These are phyloP conservation scores for Macquaria ambigua DNA, from an alignment of 2,113 vertebrate species.

Conservation along the genomic window DNA sequence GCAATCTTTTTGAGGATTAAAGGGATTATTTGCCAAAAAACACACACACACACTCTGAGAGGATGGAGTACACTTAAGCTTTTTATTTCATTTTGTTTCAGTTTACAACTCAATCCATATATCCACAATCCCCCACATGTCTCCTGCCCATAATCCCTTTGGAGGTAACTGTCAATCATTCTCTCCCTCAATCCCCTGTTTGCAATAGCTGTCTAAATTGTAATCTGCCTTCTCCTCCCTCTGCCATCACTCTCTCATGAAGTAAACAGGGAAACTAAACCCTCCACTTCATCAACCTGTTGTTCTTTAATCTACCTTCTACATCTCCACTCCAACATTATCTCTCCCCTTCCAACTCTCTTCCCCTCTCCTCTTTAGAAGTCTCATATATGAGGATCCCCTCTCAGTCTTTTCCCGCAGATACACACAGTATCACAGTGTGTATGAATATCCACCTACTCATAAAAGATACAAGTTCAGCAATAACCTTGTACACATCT, in stretches of 20 bases:
- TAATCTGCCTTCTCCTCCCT: too few species aligned
- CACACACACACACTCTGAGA: background rate
- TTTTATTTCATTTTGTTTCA: constrained; percentile 44
- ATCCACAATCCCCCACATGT: constrained; percentile 29
- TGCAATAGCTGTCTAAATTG: background rate
- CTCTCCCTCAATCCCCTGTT: background rate
- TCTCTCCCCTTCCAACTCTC: too few species aligned
- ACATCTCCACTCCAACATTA: background rate
- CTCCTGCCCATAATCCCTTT: constrained; percentile 31
- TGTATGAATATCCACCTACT: background rate
- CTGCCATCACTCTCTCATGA: too few species aligned
- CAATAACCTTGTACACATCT: background rate
- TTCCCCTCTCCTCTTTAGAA: background rate
- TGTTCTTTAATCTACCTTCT: constrained; percentile 17
- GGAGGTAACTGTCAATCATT: constrained; percentile 27
- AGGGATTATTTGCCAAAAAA: constrained; percentile 20
- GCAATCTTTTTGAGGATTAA: background rate
- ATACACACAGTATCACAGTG: too few species aligned
- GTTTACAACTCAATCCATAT: constrained; percentile 40
- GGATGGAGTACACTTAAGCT: constrained; percentile 15
- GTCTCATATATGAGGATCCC: background rate
- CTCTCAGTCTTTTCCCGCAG: background rate
- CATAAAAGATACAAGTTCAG: too few species aligned
- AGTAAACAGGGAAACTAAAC: background rate
- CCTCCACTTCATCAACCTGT: background rate